These are phyloP conservation scores for Puffinus mauretanicus DNA, from an alignment of 2,113 vertebrate species.

Conservation along the genomic window DNA sequence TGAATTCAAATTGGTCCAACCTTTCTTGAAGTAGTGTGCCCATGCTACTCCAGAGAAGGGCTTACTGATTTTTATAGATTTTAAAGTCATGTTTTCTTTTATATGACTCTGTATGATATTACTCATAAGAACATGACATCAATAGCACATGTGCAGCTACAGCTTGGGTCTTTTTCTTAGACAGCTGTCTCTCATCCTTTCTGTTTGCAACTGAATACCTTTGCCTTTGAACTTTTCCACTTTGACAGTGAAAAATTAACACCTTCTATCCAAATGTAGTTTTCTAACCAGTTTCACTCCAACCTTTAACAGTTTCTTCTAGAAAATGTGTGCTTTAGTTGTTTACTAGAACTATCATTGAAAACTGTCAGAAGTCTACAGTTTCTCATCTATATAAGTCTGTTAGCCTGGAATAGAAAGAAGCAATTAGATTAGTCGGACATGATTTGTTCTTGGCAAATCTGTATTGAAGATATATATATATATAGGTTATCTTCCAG, in stretches of 20 bases:
- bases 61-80: not conserved
- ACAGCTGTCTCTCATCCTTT: not conserved
- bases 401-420: not conserved
- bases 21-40: not conserved
- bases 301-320: not conserved
- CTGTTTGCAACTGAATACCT: not conserved
- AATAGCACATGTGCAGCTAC: not conserved
- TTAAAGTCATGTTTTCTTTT: not conserved
- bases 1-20: not conserved
- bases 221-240: not conserved
- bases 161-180: not conserved
- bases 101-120: not conserved
- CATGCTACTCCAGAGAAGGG: not conserved
- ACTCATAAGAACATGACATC: not conserved
- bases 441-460: not conserved
- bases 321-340: not conserved
- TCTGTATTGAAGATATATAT: not conserved
- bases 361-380: not conserved
- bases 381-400: not conserved
- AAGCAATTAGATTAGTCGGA: not conserved
- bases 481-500: not conserved
- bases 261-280: not conserved
- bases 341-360: not conserved
- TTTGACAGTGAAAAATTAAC: not conserved
- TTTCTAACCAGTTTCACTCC: not conserved